Evolutionary conservation across 2,797 vertebrate species (phyloP).

Genomic region (Orientallactaga sibirica): DNA sequence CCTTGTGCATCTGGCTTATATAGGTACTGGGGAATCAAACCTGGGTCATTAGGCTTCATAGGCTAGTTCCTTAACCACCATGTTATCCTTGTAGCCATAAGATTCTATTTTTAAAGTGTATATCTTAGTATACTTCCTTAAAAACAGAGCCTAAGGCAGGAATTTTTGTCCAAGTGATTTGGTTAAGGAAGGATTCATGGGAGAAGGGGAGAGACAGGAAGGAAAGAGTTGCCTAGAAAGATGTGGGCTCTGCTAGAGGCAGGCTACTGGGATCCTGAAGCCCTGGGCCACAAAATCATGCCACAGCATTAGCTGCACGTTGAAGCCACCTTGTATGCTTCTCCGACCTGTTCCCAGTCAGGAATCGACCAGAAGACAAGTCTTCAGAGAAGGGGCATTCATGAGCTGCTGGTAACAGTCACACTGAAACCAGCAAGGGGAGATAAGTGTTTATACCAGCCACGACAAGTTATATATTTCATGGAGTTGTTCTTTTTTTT

Average conservation of each 20-base stretch:
- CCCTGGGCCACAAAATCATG: background rate
- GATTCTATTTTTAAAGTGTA: background rate
- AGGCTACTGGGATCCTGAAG: background rate
- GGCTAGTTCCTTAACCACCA: too few species aligned
- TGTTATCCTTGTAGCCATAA: background rate
- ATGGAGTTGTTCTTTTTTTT: background rate
- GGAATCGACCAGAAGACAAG: background rate
- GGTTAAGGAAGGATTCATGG: background rate
- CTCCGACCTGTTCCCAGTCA: background rate
- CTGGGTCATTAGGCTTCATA: too few species aligned
- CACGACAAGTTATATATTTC: background rate
- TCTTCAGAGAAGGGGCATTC: background rate
- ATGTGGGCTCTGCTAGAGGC: background rate
- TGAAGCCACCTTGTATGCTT: background rate
- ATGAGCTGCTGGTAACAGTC: background rate
- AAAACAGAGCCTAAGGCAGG: background rate
- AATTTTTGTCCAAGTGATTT: slow-evolving; percentile 27
- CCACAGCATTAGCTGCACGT: background rate
- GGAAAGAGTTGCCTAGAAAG: background rate
- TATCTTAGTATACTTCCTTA: background rate
- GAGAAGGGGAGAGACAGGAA: background rate
- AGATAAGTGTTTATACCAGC: background rate
- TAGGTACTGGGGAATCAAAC: too few species aligned
- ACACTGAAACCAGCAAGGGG: background rate
- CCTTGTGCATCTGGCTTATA: too few species aligned